Evolutionary conservation across 2,888 invertebrate species (phyloP).

Genomic region (Sarcophaga subvicina): DNA sequence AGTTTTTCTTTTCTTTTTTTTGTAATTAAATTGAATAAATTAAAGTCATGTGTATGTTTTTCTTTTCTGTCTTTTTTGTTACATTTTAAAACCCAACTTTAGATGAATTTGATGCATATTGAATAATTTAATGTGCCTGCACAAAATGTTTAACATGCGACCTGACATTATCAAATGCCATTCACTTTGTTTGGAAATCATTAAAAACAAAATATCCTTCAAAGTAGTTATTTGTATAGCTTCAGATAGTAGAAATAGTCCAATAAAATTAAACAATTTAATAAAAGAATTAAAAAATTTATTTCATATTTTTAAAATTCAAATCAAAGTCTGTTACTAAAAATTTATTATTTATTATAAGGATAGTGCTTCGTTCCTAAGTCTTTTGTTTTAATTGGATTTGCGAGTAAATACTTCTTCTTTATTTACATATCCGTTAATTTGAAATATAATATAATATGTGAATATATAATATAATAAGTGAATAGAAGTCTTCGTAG

Average conservation of each 20-base stretch:
- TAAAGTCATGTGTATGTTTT: conserved; percentile 48
- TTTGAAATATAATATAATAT: too few species aligned
- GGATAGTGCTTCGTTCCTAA: neutral
- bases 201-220: neutral
- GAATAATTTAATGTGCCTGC: conserved; percentile 41
- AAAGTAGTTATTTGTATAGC: neutral
- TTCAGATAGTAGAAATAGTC: too few species aligned
- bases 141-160: conserved; percentile 60
- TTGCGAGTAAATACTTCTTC: too few species aligned
- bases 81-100: neutral
- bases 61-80: neutral
- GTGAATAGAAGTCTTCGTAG: too few species aligned
- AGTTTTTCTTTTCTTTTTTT: conserved; percentile 3
- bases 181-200: conserved; percentile 58
- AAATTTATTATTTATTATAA: neutral
- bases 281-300: too few species aligned
- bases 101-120: conserved; percentile 68
- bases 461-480: too few species aligned
- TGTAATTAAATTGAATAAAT: conserved; percentile 64
- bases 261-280: too few species aligned
- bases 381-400: neutral
- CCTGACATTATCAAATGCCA: conserved; percentile 55
- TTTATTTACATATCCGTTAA: too few species aligned
- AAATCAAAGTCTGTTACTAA: too few species aligned
- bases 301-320: neutral